Conservation (phyloP, 23 tunicate genomes). For the Clavelina lepadiformis region DNA sequence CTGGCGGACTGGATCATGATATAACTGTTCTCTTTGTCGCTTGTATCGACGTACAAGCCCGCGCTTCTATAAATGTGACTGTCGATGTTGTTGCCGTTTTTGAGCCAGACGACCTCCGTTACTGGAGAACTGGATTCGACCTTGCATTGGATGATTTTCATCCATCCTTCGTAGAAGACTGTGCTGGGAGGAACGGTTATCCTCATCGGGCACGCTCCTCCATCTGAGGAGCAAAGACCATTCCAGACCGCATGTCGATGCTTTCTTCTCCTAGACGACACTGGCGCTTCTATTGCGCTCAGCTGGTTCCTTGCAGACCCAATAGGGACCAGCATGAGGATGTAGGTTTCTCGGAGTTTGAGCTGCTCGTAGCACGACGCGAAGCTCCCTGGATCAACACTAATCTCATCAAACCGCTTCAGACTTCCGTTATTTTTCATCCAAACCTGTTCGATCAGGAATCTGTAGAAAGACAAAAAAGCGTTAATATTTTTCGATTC, state of each 20-base stretch:
- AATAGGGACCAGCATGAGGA: constrained; percentile 21
- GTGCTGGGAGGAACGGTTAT: constrained; percentile 15
- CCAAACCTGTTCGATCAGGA: constrained; percentile 34
- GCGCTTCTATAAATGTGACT: background rate
- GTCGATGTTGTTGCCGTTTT: constrained; percentile 22
- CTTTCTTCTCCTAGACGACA: constrained; percentile 7
- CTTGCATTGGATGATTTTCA: constrained; percentile 23
- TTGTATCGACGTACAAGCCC: constrained; percentile 8
- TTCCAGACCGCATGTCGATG: constrained; percentile 22
- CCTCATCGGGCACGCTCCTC: constrained; percentile 29
- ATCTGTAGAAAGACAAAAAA: constrained; percentile 34
- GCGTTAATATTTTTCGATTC: too few relatives aligned
- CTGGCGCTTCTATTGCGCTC: constrained; percentile 25
- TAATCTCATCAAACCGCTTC: constrained; percentile 2
- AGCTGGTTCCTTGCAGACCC: background rate
- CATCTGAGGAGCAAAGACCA: constrained; percentile 11
- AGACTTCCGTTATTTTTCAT: constrained; percentile 30
- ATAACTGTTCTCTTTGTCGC: background rate
- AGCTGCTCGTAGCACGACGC: constrained; percentile 16
- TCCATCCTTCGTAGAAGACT: constrained; percentile 20
- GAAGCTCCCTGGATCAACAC: constrained; percentile 3
- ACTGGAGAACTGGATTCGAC: constrained; percentile 31
- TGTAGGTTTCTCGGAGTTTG: background rate
- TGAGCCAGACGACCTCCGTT: constrained; percentile 19
- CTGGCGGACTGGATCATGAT: constrained; percentile 22